Conservation (phyloP, 2,888 invertebrate species). For the Gisinianus flammeolus region DNA sequence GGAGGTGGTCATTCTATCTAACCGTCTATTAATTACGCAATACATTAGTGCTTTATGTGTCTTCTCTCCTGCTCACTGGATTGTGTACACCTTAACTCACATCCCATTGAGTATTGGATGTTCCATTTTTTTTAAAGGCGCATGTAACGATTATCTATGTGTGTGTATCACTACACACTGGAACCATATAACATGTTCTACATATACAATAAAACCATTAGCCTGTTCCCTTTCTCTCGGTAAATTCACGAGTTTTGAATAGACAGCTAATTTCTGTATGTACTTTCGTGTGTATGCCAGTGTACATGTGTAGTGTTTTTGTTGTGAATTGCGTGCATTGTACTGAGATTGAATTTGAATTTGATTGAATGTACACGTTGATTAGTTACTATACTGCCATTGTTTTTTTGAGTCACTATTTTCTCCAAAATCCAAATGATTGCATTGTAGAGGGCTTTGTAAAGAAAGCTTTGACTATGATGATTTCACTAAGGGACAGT, state of each 20-base stretch:
- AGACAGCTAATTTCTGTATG: neutral
- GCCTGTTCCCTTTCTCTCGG: neutral
- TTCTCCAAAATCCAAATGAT: no score
- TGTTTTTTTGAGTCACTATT: neutral
- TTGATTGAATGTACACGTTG: neutral
- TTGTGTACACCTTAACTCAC: constrained; percentile 14
- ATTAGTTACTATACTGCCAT: neutral
- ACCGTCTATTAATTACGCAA: constrained; percentile 26
- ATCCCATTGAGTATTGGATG: constrained; percentile 2
- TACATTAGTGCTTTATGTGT: constrained; percentile 23
- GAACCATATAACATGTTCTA: neutral
- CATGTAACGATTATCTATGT: neutral
- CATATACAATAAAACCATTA: neutral
- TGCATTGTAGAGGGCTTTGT: no score
- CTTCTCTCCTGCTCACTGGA: neutral
- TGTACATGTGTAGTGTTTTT: neutral
- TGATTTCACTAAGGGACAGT: no score
- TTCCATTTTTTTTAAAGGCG: neutral
- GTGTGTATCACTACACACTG: neutral
- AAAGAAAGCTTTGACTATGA: no score
- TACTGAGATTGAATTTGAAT: neutral
- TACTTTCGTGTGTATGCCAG: neutral
- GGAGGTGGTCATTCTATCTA: constrained; percentile 35
- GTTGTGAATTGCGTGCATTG: no score
- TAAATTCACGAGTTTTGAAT: neutral